Percentiles rank a stretch among this genome's conserved stretches.
phyloP scores from a whole-genome alignment of 2,113 vertebrate species.

The Rhinolophus ferrumequinum region DNA sequence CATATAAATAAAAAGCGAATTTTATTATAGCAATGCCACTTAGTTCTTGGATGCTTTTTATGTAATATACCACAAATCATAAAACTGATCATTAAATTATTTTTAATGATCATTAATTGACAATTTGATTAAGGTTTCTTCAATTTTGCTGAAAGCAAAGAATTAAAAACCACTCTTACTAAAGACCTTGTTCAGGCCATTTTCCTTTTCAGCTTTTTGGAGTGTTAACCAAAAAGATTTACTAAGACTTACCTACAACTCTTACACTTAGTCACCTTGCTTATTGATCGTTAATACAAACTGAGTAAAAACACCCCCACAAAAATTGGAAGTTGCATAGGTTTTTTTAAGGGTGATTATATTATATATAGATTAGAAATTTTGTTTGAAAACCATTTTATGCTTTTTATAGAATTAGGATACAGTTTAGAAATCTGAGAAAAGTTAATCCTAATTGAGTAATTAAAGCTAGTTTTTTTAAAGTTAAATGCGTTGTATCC shows the following conservation, averaged over 20 bases:
- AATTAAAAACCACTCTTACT: not conserved
- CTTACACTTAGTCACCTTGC: not conserved
- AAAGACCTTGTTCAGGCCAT: not conserved
- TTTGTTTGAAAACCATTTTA: not conserved
- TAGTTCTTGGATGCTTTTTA: not conserved
- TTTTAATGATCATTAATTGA: slow-evolving; percentile 26
- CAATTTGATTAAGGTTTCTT: not conserved
- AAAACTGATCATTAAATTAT: slow-evolving; percentile 11
- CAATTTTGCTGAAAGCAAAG: not conserved
- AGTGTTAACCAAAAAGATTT: slow-evolving; percentile 16
- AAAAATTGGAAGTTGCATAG: not conserved
- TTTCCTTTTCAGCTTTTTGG: not conserved
- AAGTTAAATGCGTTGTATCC: not conserved
- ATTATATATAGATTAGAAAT: not conserved
- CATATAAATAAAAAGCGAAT: not conserved
- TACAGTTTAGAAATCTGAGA: not conserved
- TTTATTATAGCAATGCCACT: not conserved
- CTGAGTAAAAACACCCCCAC: not conserved
- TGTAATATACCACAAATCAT: not conserved
- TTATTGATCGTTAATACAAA: slow-evolving; percentile 35
- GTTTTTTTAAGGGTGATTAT: not conserved
- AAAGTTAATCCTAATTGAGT: slow-evolving; percentile 8
- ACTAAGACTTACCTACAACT: not conserved
- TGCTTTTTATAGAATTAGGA: slow-evolving; percentile 30
- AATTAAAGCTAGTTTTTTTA: not conserved